These are phyloP conservation scores for Seriola aureovittata DNA, from an alignment of 2,113 vertebrate species.

Conservation along the genomic window DNA sequence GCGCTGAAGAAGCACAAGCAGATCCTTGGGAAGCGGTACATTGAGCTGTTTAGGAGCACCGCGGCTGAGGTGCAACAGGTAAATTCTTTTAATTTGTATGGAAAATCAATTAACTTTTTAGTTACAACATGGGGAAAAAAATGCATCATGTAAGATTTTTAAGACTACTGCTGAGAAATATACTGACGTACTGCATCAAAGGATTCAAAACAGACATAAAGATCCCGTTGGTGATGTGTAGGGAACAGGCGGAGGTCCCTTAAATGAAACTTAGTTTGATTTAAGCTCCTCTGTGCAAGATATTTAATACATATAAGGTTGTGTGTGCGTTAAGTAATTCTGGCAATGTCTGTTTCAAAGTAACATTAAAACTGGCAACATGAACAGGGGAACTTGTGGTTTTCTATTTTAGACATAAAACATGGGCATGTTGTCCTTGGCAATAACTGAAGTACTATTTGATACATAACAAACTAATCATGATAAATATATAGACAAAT, in stretches of 20 bases:
- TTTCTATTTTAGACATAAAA: slow-evolving; percentile 5
- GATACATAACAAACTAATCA: background rate
- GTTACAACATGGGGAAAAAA: background rate
- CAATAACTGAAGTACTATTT: background rate
- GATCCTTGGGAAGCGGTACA: slow-evolving; percentile 96
- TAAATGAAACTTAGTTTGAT: background rate
- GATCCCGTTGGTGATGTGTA: background rate
- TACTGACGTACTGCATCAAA: background rate
- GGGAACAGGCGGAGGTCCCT: background rate
- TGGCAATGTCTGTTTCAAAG: slow-evolving; percentile 1
- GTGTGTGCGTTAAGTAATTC: background rate
- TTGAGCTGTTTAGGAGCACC: slow-evolving; percentile 96
- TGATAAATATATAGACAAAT: background rate
- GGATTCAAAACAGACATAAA: background rate
- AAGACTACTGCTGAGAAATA: background rate
- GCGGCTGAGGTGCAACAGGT: slow-evolving; percentile 98
- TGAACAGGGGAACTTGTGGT: background rate
- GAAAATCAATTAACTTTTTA: background rate
- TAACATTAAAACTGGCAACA: background rate
- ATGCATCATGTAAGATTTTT: background rate
- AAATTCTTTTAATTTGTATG: slow-evolving; percentile 6
- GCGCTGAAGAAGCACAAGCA: slow-evolving; percentile 96
- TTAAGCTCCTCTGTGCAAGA: background rate
- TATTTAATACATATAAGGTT: background rate
- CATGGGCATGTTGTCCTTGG: background rate